These are phyloP conservation scores for Pandemis corylana DNA, from an alignment of 2,888 invertebrate species.

Conservation along the genomic window DNA sequence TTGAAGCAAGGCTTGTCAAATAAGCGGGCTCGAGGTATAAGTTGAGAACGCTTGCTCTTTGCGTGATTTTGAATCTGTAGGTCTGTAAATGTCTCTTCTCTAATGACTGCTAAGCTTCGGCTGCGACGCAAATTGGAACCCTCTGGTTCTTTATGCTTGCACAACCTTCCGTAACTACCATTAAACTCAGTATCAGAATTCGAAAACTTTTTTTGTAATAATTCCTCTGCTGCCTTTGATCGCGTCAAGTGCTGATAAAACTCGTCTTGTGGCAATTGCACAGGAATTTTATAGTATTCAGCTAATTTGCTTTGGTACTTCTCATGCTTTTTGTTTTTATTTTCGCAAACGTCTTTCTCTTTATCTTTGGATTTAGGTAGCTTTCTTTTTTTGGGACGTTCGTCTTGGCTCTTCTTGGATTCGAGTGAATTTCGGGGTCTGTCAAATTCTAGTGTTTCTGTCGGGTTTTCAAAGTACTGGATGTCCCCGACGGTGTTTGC, in stretches of 20 bases:
- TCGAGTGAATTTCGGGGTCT: constrained; percentile 74
- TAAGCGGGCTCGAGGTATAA: constrained; percentile 92
- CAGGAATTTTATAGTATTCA: constrained; percentile 78
- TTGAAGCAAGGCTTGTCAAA: constrained; percentile 90
- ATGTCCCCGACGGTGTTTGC: constrained; percentile 80
- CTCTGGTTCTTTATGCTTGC: constrained; percentile 80
- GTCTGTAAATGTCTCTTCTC: constrained; percentile 90
- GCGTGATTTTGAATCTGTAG: constrained; percentile 87
- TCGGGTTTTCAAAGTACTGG: constrained; percentile 82
- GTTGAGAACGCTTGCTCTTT: constrained; percentile 88
- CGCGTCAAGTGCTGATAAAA: constrained; percentile 80
- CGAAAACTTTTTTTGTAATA: constrained; percentile 75
- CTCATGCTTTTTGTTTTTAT: constrained; percentile 76
- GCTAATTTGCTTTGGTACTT: constrained; percentile 81
- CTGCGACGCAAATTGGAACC: constrained; percentile 86
- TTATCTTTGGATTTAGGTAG: constrained; percentile 73
- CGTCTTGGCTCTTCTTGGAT: constrained; percentile 73
- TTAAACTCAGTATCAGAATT: constrained; percentile 80
- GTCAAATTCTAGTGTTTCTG: constrained; percentile 81
- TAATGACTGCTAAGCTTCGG: constrained; percentile 90
- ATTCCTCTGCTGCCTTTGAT: constrained; percentile 79
- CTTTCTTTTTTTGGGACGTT: constrained; percentile 78
- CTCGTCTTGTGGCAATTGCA: constrained; percentile 80
- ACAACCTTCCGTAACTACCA: constrained; percentile 79
- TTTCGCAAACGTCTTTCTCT: constrained; percentile 63